phyloP scores from a whole-genome alignment of 2,113 vertebrate species.

The Miniopterus natalensis region DNA sequence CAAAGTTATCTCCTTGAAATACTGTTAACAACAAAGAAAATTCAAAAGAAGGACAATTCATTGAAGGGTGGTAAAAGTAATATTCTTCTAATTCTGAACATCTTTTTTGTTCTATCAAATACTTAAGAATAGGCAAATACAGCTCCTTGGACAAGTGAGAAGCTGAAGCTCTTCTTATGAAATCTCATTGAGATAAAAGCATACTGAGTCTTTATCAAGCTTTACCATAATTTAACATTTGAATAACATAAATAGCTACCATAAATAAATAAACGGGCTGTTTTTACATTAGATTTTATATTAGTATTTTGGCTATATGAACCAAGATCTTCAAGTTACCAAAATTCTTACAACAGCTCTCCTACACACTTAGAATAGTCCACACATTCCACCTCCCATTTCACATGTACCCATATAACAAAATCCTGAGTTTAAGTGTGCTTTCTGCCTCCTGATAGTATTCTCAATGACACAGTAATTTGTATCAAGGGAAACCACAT shows the following conservation, averaged over 20 bases:
- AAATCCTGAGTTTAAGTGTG: not conserved
- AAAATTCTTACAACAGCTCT: constrained; percentile 32
- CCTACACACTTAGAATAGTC: not conserved
- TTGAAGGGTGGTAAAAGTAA: not conserved
- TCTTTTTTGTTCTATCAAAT: constrained; percentile 8
- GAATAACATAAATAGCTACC: not conserved
- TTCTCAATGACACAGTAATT: not conserved
- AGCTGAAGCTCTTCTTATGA: not conserved
- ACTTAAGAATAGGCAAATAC: not conserved
- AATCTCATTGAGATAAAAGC: not conserved
- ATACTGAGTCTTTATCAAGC: not conserved
- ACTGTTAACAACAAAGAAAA: constrained; percentile 78
- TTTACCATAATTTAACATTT: not conserved
- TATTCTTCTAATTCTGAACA: not conserved
- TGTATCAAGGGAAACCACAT: not conserved
- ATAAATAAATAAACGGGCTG: not conserved
- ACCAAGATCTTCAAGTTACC: not conserved
- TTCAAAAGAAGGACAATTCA: constrained; percentile 11
- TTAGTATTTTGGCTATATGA: not conserved
- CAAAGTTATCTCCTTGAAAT: constrained; percentile 51
- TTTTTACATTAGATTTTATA: not conserved
- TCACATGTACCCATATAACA: not conserved
- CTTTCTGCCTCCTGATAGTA: not conserved
- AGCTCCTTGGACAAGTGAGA: not conserved
- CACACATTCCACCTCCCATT: not conserved